A percentile compares a stretch with the other conserved stretches of the same genome.
Evolutionary conservation across 1,140 invertebrate species (phyloP).

Genomic region (Aphis craccivora): DNA sequence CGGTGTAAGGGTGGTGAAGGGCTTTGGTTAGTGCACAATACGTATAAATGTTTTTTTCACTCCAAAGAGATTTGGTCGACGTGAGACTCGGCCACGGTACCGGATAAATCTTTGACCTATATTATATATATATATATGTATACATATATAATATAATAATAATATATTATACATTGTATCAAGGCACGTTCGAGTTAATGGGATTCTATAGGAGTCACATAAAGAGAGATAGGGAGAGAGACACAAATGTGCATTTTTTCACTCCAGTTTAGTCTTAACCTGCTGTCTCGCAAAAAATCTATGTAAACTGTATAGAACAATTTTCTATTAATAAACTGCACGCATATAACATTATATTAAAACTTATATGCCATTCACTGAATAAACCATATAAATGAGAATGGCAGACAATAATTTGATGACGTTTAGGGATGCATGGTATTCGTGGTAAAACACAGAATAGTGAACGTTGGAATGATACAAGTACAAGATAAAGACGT

Average conservation of each 20-base stretch:
- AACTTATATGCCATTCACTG: background rate
- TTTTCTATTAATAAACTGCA: background rate
- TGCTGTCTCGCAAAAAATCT: background rate
- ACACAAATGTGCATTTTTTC: background rate
- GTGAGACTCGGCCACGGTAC: background rate
- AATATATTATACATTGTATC: background rate
- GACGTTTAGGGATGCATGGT: background rate
- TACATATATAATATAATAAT: background rate
- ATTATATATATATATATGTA: background rate
- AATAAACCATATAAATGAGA: background rate
- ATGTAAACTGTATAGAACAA: background rate
- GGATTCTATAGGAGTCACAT: background rate
- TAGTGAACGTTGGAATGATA: background rate
- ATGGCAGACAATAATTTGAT: background rate
- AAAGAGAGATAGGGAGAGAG: background rate
- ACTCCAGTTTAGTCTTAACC: background rate
- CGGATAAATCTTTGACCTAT: conserved; percentile 20
- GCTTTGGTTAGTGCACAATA: background rate
- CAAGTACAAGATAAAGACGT: background rate
- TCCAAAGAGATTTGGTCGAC: background rate
- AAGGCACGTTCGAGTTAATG: conserved; percentile 1
- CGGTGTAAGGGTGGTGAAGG: too few relatives aligned
- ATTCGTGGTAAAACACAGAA: background rate
- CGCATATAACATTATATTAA: background rate
- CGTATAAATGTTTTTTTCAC: background rate